Conservation (phyloP, 1,140 invertebrate genomes). For the Ooceraea biroi region DNA sequence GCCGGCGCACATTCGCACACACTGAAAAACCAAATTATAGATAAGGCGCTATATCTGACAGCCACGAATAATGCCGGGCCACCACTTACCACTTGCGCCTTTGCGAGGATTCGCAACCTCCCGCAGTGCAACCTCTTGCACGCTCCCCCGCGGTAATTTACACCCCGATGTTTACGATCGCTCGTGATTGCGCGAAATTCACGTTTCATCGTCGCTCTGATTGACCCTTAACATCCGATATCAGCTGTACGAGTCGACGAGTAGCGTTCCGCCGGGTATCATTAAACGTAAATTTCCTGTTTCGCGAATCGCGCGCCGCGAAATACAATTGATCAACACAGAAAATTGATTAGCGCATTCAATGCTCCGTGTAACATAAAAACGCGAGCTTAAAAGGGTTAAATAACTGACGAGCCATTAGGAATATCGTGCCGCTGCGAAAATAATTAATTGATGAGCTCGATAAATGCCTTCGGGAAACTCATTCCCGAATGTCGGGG, state of each 20-base stretch:
- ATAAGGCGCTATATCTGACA: conserved; percentile 27
- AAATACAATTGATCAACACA: not conserved
- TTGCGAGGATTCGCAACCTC: not conserved
- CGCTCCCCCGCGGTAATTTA: conserved; percentile 8
- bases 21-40: conserved; percentile 41
- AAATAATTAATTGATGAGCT: conserved; percentile 22
- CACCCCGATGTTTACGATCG: conserved; percentile 32
- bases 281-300: conserved; percentile 40
- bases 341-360: not conserved
- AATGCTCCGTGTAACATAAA: not conserved
- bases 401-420: conserved; percentile 16
- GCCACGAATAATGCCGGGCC: conserved; percentile 17
- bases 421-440: not conserved
- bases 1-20: not conserved
- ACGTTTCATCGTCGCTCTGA: conserved; percentile 33
- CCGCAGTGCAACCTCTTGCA: not conserved
- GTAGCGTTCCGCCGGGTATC: not conserved
- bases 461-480: conserved; percentile 6
- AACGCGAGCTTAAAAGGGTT: not conserved
- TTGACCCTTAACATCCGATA: conserved; percentile 32
- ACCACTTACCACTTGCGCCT: not conserved
- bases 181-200: conserved; percentile 46
- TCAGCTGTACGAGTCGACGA: not conserved
- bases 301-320: not conserved
- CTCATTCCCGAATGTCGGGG: not conserved